A percentile compares a stretch with the other conserved stretches of the same genome.
phyloP scores from a whole-genome alignment of 2,797 vertebrate genomes.

The Bovichtus variegatus region DNA sequence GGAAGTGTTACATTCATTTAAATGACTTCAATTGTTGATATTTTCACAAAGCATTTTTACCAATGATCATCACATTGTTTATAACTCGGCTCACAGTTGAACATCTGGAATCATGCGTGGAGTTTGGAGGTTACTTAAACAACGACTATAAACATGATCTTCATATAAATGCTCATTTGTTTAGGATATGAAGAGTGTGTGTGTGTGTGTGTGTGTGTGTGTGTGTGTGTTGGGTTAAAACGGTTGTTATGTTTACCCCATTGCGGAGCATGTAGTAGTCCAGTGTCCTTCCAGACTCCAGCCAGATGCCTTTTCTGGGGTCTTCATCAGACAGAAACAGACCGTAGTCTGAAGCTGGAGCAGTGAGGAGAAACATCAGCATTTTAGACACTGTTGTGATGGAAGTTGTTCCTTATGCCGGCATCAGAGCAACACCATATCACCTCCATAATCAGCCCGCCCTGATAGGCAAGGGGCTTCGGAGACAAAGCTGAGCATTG shows the following conservation, averaged over 20 bases:
- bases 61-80: not conserved
- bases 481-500: not conserved
- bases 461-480: not conserved
- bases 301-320: slow-evolving; percentile 98
- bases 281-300: slow-evolving; percentile 96
- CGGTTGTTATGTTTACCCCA: slow-evolving; percentile 87
- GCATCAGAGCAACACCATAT: not conserved
- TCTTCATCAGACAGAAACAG: slow-evolving; percentile 98
- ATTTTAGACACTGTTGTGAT: slow-evolving; percentile 10
- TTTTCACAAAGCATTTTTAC: not conserved
- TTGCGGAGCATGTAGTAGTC: slow-evolving; percentile 99
- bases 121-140: not conserved
- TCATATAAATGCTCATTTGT: not conserved
- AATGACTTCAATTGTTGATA: not conserved
- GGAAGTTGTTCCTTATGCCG: not conserved
- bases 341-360: slow-evolving; percentile 95
- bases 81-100: not conserved
- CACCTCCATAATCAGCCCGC: not conserved
- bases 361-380: slow-evolving; percentile 8
- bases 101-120: not conserved
- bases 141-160: not conserved
- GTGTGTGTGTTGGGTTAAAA: not conserved
- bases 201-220: not conserved
- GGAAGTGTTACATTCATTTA: too few species aligned
- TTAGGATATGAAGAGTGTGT: not conserved